phyloP scores from a whole-genome alignment of 1,140 invertebrate species.

The Macrosteles quadrilineatus region DNA sequence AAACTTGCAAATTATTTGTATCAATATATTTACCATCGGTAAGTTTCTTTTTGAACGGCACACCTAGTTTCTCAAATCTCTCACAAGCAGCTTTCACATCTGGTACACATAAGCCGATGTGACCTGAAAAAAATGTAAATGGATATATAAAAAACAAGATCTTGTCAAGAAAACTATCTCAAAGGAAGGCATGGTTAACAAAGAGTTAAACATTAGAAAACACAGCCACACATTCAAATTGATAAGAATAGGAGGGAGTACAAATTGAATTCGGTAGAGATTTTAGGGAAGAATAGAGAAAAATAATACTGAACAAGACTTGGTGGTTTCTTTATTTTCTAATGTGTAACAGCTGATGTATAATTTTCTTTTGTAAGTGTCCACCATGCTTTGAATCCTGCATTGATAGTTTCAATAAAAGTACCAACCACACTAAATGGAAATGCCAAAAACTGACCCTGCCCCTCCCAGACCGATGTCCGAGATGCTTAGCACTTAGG shows the following conservation, averaged over 20 bases:
- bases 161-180: not conserved
- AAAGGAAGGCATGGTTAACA: constrained; percentile 5
- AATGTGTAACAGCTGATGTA: too few relatives aligned
- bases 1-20: not conserved
- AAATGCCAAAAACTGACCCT: too few relatives aligned
- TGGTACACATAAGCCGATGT: constrained; percentile 73
- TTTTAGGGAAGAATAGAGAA: not conserved
- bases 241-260: not conserved
- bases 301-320: not conserved
- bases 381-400: too few relatives aligned
- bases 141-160: constrained; percentile 25
- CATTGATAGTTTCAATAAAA: too few relatives aligned
- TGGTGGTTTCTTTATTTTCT: too few relatives aligned
- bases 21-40: constrained; percentile 64
- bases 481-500: too few relatives aligned
- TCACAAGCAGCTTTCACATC: constrained; percentile 61
- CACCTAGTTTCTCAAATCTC: constrained; percentile 81
- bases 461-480: too few relatives aligned
- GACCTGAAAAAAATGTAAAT: constrained; percentile 58
- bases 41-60: constrained; percentile 88
- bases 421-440: too few relatives aligned
- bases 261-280: not conserved
- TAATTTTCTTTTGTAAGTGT: too few relatives aligned
- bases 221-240: not conserved
- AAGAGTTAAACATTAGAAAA: not conserved